These are phyloP conservation scores for Apteryx owenii DNA, from an alignment of 2,113 vertebrate species.

Conservation along the genomic window DNA sequence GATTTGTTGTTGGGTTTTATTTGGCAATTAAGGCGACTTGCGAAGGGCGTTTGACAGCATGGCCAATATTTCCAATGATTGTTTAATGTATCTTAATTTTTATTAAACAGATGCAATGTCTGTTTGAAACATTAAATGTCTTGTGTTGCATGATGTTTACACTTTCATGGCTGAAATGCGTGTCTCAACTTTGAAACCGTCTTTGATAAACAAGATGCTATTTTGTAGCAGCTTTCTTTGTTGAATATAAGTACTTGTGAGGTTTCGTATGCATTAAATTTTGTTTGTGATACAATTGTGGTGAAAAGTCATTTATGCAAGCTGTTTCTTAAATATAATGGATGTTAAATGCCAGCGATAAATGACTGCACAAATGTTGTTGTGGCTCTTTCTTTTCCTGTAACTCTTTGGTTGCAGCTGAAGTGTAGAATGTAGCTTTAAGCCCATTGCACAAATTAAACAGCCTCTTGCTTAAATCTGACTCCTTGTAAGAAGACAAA, in stretches of 20 bases:
- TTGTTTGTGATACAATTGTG: conserved; percentile 28
- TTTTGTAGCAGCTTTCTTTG: conserved; percentile 57
- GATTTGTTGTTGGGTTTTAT: neutral
- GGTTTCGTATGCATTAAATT: conserved; percentile 44
- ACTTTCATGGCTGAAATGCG: conserved; percentile 43
- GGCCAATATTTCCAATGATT: conserved; percentile 33
- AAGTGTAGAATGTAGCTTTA: neutral
- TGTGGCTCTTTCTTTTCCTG: neutral
- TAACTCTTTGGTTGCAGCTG: neutral
- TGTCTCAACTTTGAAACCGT: conserved; percentile 41
- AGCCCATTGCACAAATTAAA: neutral
- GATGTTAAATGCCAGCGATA: neutral
- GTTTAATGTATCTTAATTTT: conserved; percentile 25
- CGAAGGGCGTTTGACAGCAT: conserved; percentile 67
- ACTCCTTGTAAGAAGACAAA: neutral
- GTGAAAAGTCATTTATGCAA: neutral
- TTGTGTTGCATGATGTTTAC: conserved; percentile 51
- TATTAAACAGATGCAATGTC: conserved; percentile 27
- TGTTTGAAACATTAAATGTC: neutral
- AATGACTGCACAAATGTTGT: neutral
- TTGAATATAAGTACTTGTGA: neutral
- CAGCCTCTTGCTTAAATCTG: neutral
- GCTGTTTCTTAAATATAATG: neutral
- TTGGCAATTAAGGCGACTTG: neutral
- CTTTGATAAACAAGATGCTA: conserved; percentile 42